Percentiles rank a stretch among this genome's conserved stretches.
These are phyloP conservation scores for Phylloscopus trochilus DNA, from an alignment of 2,113 vertebrate genomes.

Conservation along the genomic window DNA sequence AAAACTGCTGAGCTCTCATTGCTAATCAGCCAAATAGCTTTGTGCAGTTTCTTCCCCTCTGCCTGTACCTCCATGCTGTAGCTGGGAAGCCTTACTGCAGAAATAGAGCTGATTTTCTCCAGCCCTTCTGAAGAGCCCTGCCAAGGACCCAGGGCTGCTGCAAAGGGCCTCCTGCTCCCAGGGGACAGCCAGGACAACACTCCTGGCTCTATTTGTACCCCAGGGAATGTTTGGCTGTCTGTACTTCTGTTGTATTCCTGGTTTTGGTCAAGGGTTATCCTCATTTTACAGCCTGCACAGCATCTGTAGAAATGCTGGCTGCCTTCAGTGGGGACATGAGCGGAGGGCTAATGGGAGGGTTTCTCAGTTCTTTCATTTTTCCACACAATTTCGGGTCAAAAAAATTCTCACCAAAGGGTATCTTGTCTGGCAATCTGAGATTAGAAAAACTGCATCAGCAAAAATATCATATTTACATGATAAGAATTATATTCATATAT, in stretches of 20 bases:
- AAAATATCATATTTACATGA: neutral
- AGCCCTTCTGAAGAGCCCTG: neutral
- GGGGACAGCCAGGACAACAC: neutral
- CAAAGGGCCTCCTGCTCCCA: neutral
- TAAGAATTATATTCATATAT: neutral
- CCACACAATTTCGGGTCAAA: neutral
- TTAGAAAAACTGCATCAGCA: neutral
- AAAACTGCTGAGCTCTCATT: neutral
- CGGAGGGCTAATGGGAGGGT: neutral
- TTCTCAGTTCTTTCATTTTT: neutral
- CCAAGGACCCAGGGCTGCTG: neutral
- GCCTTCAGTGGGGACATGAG: neutral
- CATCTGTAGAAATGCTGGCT: rapidly evolving
- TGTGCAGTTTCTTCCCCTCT: neutral
- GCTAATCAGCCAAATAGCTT: neutral
- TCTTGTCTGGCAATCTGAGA: neutral
- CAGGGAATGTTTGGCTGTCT: neutral
- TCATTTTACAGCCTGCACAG: neutral
- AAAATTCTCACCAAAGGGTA: neutral
- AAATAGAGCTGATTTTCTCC: neutral
- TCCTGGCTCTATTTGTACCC: rapidly evolving
- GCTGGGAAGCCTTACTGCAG: neutral
- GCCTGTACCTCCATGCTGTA: neutral
- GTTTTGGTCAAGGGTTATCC: neutral
- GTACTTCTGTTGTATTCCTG: neutral